These are phyloP conservation scores for Buteo buteo DNA, from an alignment of 2,113 vertebrate genomes.

Conservation along the genomic window DNA sequence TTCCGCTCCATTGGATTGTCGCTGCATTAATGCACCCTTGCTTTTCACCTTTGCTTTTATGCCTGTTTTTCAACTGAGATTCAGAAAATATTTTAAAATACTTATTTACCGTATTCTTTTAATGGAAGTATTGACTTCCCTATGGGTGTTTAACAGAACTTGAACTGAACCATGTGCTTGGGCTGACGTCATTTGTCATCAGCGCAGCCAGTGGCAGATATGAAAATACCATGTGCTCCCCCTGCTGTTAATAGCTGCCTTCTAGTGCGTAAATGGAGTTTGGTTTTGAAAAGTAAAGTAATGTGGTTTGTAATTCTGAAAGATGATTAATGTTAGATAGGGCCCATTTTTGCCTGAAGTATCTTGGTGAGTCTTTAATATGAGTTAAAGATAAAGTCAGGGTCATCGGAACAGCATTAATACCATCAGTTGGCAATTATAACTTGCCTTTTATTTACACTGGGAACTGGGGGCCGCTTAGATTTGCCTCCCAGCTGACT, in stretches of 20 bases:
- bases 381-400: neutral
- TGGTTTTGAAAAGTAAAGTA: neutral
- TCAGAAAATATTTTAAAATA: neutral
- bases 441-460: neutral
- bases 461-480: neutral
- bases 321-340: neutral
- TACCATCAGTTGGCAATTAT: neutral
- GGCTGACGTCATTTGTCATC: neutral
- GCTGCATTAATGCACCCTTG: neutral
- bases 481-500: neutral
- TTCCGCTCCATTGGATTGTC: rapidly evolving
- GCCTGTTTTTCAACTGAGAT: neutral
- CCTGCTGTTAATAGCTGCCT: slow-evolving; percentile 38
- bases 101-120: neutral
- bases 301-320: neutral
- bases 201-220: neutral
- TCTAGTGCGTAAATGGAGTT: neutral
- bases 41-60: neutral
- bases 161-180: neutral
- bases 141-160: neutral
- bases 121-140: neutral
- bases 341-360: neutral
- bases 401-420: neutral
- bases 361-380: neutral
- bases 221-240: slow-evolving; percentile 20